A percentile compares a stretch with the other conserved stretches of the same genome.
These are phyloP conservation scores for Gouania willdenowi DNA, from an alignment of 2,797 vertebrate genomes.

Conservation along the genomic window DNA sequence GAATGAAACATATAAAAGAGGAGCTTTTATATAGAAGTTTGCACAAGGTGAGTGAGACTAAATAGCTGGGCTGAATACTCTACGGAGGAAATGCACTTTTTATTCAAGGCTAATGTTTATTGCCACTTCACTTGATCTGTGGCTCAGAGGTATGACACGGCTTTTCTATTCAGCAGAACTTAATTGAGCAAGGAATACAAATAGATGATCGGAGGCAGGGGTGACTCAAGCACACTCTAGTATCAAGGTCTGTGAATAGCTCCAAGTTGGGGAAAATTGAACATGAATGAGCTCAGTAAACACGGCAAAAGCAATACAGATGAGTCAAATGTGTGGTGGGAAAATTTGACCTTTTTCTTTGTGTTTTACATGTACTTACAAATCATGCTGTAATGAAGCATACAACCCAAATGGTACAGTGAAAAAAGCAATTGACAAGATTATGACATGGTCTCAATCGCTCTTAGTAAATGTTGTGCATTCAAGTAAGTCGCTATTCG, in stretches of 20 bases:
- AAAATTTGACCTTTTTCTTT: constrained; percentile 2
- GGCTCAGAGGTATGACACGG: constrained; percentile 53
- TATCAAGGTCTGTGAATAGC: constrained; percentile 28
- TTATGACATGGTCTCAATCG: constrained; percentile 8
- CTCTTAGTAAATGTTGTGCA: constrained; percentile 20
- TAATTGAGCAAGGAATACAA: constrained; percentile 63
- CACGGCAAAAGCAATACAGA: constrained; percentile 1
- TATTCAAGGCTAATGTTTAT: constrained; percentile 65
- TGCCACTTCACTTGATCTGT: constrained; percentile 59
- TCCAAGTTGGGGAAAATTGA: constrained; percentile 10
- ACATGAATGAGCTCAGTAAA: not conserved
- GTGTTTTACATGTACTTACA: constrained; percentile 13
- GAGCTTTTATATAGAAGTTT: constrained; percentile 66
- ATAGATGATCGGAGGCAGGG: constrained; percentile 49
- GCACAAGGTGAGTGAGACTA: constrained; percentile 64
- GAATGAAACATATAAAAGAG: constrained; percentile 65
- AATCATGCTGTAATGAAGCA: constrained; percentile 12
- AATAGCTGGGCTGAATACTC: constrained; percentile 43
- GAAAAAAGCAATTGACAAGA: constrained; percentile 1
- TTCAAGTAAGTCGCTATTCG: constrained; percentile 4
- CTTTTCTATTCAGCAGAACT: constrained; percentile 45
- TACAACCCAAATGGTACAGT: constrained; percentile 7
- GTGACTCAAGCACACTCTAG: constrained; percentile 16
- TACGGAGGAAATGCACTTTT: constrained; percentile 39
- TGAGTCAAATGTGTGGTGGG: constrained; percentile 9